These are phyloP conservation scores for Platygyra sinensis DNA, from an alignment of 64 coral and sea anemone genomes.

Conservation along the genomic window DNA sequence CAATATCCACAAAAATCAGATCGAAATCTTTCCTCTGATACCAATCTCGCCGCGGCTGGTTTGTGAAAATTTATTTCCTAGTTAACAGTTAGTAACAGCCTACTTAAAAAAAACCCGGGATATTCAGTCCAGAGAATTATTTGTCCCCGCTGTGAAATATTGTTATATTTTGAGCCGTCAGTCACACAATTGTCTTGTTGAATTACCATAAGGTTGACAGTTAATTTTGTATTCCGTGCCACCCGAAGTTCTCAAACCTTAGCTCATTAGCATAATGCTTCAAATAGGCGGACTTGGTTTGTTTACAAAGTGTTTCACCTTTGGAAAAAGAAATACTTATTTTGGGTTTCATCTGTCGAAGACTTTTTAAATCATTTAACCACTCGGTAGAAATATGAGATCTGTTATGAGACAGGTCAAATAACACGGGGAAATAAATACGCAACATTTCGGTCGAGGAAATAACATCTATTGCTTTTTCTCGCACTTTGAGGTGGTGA, in stretches of 20 bases:
- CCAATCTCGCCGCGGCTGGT: background rate
- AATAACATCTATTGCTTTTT: background rate
- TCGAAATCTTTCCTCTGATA: background rate
- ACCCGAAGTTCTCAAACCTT: background rate
- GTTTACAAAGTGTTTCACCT: background rate
- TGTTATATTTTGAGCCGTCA: background rate
- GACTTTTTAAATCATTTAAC: background rate
- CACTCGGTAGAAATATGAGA: background rate
- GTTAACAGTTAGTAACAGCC: background rate
- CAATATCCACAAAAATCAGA: background rate
- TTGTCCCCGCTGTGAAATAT: background rate
- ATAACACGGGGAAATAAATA: background rate
- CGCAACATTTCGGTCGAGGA: background rate
- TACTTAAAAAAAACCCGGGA: background rate
- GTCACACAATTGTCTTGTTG: background rate
- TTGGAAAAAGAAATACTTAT: background rate
- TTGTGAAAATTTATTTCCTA: background rate
- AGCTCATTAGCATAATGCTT: constrained; percentile 28
- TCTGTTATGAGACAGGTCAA: background rate
- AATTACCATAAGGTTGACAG: background rate
- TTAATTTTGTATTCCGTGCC: background rate
- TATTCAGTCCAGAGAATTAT: background rate
- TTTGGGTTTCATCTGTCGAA: background rate
- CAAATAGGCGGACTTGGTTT: background rate
- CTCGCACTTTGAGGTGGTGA: background rate